Conservation (phyloP, 2,113 vertebrate species). For the Sebastes schlegelii region DNA sequence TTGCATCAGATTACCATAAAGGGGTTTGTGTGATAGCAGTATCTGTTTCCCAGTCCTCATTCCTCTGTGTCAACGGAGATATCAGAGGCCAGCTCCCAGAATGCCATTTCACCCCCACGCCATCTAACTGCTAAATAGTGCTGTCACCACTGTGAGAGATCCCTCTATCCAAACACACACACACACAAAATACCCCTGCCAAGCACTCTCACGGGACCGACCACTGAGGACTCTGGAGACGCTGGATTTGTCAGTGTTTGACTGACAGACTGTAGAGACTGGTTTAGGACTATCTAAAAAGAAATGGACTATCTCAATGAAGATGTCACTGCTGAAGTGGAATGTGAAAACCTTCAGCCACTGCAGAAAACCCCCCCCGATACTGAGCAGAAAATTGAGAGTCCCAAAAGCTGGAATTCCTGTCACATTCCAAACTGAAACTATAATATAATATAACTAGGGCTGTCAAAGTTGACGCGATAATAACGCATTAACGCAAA, state of each 20-base stretch:
- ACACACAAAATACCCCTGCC: background rate
- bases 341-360: slow-evolving; percentile 21
- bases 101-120: slow-evolving; percentile 49
- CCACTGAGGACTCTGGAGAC: slow-evolving; percentile 19
- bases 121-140: slow-evolving; percentile 51
- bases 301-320: slow-evolving; percentile 23
- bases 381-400: slow-evolving; percentile 21
- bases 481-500: no score
- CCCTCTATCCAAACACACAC: slow-evolving; percentile 1
- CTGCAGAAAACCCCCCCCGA: background rate
- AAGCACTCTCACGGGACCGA: slow-evolving; percentile 26
- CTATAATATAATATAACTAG: no score
- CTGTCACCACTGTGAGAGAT: slow-evolving; percentile 58
- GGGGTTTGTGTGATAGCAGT: background rate
- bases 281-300: slow-evolving; percentile 24
- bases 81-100: slow-evolving; percentile 48
- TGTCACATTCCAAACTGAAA: background rate
- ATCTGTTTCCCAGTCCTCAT: slow-evolving; percentile 42
- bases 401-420: background rate
- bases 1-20: background rate
- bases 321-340: slow-evolving; percentile 27
- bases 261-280: slow-evolving; percentile 33
- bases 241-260: slow-evolving; percentile 33
- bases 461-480: no score
- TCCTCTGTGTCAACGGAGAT: slow-evolving; percentile 59